Percentiles rank a stretch among this genome's conserved stretches.
phyloP scores from a whole-genome alignment of 2,797 vertebrate species.

The Chiroxiphia lanceolata region DNA sequence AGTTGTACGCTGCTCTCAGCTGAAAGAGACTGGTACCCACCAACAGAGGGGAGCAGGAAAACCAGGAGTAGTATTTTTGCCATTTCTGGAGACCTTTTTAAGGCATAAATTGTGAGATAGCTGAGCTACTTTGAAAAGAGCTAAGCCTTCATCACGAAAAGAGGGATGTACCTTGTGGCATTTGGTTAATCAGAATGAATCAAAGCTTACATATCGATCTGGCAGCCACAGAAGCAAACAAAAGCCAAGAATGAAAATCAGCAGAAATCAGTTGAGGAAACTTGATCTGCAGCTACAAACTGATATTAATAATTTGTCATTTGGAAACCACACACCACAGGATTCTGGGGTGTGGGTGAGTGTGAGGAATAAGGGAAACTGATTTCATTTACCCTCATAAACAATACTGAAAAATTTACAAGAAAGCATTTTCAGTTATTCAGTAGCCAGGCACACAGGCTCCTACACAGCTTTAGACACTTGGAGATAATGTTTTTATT shows the following conservation, averaged over 20 bases:
- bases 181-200: neutral
- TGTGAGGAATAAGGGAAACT: neutral
- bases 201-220: neutral
- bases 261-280: neutral
- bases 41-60: neutral
- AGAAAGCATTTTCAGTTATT: neutral
- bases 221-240: neutral
- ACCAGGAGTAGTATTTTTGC: neutral
- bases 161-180: neutral
- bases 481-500: neutral
- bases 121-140: neutral
- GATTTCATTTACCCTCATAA: neutral
- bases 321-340: neutral
- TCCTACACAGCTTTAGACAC: neutral
- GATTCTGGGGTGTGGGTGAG: accelerated
- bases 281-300: neutral
- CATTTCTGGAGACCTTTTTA: neutral
- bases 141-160: neutral
- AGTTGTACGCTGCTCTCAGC: neutral
- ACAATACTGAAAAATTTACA: neutral
- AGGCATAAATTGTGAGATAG: neutral
- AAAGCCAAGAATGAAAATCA: neutral
- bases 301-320: neutral
- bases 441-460: neutral
- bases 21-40: neutral